Evolutionary conservation across 1,140 invertebrate species (phyloP), one percentile per base, ranked within the genome.

Genomic region (Solen grandis): DNA sequence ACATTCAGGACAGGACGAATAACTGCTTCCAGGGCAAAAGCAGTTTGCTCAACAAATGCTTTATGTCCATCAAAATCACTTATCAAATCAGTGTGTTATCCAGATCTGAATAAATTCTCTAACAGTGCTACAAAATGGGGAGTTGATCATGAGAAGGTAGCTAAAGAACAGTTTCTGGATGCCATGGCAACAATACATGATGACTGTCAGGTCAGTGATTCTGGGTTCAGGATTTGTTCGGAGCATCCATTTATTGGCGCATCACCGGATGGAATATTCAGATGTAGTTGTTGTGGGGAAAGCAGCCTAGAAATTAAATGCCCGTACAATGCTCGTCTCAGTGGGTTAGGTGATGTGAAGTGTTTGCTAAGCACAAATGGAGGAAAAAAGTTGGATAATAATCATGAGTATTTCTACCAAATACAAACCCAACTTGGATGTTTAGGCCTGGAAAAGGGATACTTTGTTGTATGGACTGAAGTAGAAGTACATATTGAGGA

Each of bases 11-110:
- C 75, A 33, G 84, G 84, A 1, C 25, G 86, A 35, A 75, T 84
- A 0, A 86, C 82, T n/a, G 82, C 82, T 16, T 85, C 84, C 22
- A 77, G 70, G 31, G 50, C 77, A 41, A 63, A 82, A 36, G 35
- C 27, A n/a, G 80, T 76, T n/a, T 84, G 84, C 54, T n/a, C 31
- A 16, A 78, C 68, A 10, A 25, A 22, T 22, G 3, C 36, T 2
- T 8, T 29, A 3, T 62, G 73, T 27, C 57, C 57, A 0, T 60
- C 57, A 14, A 16, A 25, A 25, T 22, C n/a, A 16, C 4, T 60
- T 60, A 1, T 60, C n/a, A 60, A 60, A 27, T 60, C 57, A 16
- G 27, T 60, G 1, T 60, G 3, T 29, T 60, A 60, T 0, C 57
- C 0, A 22, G 33, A 25, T 14, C 14, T 16, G 27, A 4, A 60